Evolutionary conservation across 2,113 vertebrate species (phyloP), one percentile per base, ranked within the genome.

Genomic region (Cryptomyrus ogoouensis): DNA sequence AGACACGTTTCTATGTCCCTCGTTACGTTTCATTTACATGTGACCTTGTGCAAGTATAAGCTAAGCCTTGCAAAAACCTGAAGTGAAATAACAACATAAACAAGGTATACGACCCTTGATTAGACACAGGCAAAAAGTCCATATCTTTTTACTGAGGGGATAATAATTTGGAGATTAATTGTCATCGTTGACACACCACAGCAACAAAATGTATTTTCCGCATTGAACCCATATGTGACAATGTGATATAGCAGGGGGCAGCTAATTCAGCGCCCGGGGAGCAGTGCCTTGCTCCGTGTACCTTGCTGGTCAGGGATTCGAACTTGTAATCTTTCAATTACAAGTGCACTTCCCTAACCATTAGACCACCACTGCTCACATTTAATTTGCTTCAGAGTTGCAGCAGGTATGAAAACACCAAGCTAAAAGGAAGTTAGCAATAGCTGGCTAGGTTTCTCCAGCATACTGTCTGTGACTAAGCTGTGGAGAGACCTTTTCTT

Each of bases 121-220:
- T 39, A 49, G 5, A 13, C 70, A 2, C 31, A 84, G 13, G 15
- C 6, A n/a, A 50, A 27, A 77, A 56, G n/a, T 86, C 88, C 15
- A 31, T 21, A 35, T 58, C 19, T 56, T 86, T 94, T 95, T 93
- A 91, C 93, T 91, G 31, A 94, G 88, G 27, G 93, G 89, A 91
- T 56, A 56, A 21, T 56, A 7, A 56, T 53, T 53, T 53, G 13
- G 49, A 15, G 3, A 15, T 15, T 50, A 50, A 50, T 19, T 53
- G 15, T 53, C 52, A 53, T 19, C 3, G 52, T 53, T 53, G 52
- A 53, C 50, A 52, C 15, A 50, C 49, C 49, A 17, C 50, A 52
- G 50, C 13, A 52, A 52, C 4, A 0, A 52, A 52, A 52, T 17
- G 15, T 5, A 17, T 15, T 15, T 0, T 15, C 15, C 17, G 50